These are phyloP conservation scores for Natrix natrix DNA, from an alignment of 2,797 vertebrate genomes.

Conservation along the genomic window DNA sequence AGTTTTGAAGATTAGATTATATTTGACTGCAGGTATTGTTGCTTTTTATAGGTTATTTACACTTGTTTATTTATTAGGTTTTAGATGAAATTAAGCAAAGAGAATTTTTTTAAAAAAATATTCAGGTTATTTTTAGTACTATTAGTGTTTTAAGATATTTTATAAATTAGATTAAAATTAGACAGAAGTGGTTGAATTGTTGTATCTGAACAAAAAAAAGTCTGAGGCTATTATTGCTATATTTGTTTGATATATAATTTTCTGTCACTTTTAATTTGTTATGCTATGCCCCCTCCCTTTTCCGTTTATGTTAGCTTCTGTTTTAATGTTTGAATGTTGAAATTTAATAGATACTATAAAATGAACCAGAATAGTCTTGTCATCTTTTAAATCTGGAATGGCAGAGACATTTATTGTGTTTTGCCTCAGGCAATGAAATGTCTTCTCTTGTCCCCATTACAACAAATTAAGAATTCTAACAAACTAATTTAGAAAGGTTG, in stretches of 20 bases:
- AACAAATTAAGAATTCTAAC: not conserved
- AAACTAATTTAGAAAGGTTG: not conserved
- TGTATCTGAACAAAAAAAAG: not conserved
- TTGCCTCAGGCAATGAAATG: not conserved
- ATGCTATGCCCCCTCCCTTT: not conserved
- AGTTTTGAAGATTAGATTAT: not conserved
- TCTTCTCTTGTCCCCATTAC: not conserved
- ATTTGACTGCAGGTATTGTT: not conserved
- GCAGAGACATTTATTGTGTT: not conserved
- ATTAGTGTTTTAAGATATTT: not conserved
- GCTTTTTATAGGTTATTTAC: not conserved
- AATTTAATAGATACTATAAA: not conserved
- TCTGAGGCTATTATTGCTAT: not conserved
- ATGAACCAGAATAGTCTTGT: not conserved
- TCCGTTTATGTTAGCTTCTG: not conserved
- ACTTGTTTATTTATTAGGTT: not conserved
- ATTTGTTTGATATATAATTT: not conserved
- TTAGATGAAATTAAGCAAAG: not conserved
- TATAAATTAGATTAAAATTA: not conserved
- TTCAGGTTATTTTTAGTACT: not conserved
- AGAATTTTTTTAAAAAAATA: not conserved
- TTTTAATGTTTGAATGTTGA: not conserved
- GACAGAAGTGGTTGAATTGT: not conserved
- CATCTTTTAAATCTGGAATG: conserved; percentile 19
- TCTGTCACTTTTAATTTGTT: not conserved